phyloP scores from a whole-genome alignment of 2,888 invertebrate species.

The Cactoblastis cactorum region DNA sequence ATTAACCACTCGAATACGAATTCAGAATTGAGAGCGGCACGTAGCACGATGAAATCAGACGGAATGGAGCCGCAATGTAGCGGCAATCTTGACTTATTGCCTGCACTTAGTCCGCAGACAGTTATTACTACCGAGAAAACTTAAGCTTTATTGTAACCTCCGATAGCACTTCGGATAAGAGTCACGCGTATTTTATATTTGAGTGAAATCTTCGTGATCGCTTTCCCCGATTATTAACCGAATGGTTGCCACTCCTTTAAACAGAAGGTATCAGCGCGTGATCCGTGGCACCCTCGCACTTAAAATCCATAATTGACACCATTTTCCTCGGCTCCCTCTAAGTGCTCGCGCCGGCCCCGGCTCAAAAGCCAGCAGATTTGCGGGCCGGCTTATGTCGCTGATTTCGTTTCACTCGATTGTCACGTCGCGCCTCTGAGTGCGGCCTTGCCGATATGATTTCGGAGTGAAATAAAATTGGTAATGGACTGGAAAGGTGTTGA shows the following conservation, averaged over 20 bases:
- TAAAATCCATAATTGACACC: constrained; percentile 76
- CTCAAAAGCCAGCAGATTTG: constrained; percentile 69
- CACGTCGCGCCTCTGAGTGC: constrained; percentile 68
- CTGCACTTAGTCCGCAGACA: constrained; percentile 31
- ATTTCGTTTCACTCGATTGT: constrained; percentile 73
- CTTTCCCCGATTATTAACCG: constrained; percentile 2
- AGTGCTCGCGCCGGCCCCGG: constrained; percentile 53
- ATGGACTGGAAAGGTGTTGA: constrained; percentile 68
- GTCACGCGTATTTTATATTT: neutral
- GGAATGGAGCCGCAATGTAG: constrained; percentile 31
- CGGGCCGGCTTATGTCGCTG: constrained; percentile 71
- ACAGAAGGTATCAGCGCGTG: constrained; percentile 9
- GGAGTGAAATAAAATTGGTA: constrained; percentile 72
- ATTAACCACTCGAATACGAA: constrained; percentile 5
- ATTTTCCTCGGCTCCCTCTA: constrained; percentile 65
- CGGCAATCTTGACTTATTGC: constrained; percentile 48
- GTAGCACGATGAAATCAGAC: constrained; percentile 38
- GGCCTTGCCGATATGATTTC: constrained; percentile 59
- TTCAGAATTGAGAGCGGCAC: constrained; percentile 30
- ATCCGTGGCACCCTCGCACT: constrained; percentile 49
- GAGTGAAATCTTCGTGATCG: neutral
- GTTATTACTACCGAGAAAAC: constrained; percentile 18
- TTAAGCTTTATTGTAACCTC: constrained; percentile 21
- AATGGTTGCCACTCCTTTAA: constrained; percentile 6
- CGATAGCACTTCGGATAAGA: constrained; percentile 8